Conservation (phyloP, 2,797 vertebrate species). For the Sebastes goodei region DNA sequence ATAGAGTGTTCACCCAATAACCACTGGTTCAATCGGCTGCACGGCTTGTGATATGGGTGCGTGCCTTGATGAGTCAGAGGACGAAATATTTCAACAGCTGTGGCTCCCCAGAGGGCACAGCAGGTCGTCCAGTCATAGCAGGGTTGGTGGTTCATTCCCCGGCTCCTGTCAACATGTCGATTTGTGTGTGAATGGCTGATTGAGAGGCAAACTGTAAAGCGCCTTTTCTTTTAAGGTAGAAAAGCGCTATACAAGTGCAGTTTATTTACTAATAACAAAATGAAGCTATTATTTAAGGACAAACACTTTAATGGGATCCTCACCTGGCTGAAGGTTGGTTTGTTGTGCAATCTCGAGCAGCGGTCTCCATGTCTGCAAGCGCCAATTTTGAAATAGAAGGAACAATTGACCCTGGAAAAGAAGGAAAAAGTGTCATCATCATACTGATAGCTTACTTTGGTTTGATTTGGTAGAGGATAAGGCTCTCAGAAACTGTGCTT, state of each 20-base stretch:
- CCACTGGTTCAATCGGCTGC: too few species aligned
- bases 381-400: conserved; percentile 99
- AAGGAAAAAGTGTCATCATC: neutral
- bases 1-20: too few species aligned
- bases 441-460: neutral
- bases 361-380: conserved; percentile 98
- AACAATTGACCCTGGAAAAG: conserved; percentile 92
- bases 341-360: conserved; percentile 97
- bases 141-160: neutral
- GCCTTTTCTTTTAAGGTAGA: neutral
- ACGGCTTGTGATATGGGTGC: too few species aligned
- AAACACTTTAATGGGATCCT: conserved; percentile 56
- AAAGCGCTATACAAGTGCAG: too few species aligned
- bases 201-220: neutral
- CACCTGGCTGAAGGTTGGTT: conserved; percentile 99
- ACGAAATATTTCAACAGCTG: neutral
- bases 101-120: neutral
- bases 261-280: neutral
- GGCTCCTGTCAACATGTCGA: neutral
- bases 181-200: neutral
- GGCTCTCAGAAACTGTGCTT: neutral
- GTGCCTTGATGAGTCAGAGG: neutral
- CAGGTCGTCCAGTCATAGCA: neutral
- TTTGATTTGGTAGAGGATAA: neutral
- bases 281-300: too few species aligned